These are phyloP conservation scores for Amphilophus citrinellus DNA, from an alignment of 2,113 vertebrate species.

Conservation along the genomic window DNA sequence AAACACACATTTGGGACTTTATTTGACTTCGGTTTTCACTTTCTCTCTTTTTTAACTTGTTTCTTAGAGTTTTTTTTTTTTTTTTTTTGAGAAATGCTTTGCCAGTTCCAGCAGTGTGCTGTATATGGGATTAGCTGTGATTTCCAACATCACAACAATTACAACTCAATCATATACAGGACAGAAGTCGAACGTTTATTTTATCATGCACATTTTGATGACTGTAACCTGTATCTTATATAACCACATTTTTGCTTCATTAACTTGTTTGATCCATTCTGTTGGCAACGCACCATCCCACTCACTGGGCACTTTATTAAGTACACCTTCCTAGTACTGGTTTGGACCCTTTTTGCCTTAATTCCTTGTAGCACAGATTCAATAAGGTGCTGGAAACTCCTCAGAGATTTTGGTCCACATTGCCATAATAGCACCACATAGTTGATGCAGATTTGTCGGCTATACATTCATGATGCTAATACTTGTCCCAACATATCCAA, in stretches of 20 bases:
- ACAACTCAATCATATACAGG: neutral
- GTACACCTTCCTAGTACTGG: neutral
- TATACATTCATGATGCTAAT: neutral
- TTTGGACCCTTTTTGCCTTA: neutral
- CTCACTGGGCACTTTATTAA: neutral
- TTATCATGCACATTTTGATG: neutral
- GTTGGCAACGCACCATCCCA: constrained; percentile 8
- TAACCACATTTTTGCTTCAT: neutral
- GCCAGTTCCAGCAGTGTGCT: neutral
- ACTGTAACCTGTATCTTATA: neutral
- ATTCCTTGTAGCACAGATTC: neutral
- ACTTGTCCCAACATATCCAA: neutral
- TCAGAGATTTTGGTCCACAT: neutral
- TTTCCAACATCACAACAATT: neutral
- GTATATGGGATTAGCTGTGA: neutral
- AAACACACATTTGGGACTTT: neutral
- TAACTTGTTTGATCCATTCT: neutral
- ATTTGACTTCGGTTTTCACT: neutral
- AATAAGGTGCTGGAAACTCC: neutral
- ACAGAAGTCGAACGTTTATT: neutral
- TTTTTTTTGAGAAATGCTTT: neutral
- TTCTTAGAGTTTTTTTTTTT: neutral
- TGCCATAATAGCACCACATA: neutral
- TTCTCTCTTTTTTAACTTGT: neutral
- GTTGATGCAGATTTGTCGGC: neutral